phyloP scores from a whole-genome alignment of 2,797 vertebrate species.

The Antennarius maculatus region DNA sequence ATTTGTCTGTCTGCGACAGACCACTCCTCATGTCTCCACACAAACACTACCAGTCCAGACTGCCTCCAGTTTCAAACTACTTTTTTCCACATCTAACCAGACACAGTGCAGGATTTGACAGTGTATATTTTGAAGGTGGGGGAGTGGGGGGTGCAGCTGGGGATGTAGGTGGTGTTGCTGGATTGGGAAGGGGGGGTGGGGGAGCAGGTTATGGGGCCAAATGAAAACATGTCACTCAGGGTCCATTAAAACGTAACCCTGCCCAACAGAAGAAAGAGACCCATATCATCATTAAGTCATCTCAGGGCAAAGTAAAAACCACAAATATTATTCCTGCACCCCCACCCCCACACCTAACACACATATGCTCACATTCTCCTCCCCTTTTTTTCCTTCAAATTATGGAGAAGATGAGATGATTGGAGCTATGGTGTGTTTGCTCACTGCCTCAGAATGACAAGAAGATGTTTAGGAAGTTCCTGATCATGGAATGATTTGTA shows the following conservation, averaged over 20 bases:
- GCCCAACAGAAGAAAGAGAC: conserved; percentile 76
- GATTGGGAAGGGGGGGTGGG: background rate
- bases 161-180: conserved; percentile 28
- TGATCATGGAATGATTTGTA: conserved; percentile 16
- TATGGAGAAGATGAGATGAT: conserved; percentile 72
- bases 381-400: conserved; percentile 46
- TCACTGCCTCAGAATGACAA: conserved; percentile 56
- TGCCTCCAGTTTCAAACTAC: conserved; percentile 22
- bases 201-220: conserved; percentile 44
- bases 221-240: conserved; percentile 80
- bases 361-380: conserved; percentile 39
- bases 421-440: conserved; percentile 67
- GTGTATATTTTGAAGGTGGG: conserved; percentile 61
- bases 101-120: conserved; percentile 45
- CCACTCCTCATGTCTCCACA: conserved; percentile 32
- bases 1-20: conserved; percentile 41
- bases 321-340: conserved; percentile 80
- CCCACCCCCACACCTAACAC: conserved; percentile 14
- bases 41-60: conserved; percentile 24
- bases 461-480: conserved; percentile 52
- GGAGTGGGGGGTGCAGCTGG: conserved; percentile 9
- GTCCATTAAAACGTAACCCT: conserved; percentile 77
- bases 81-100: conserved; percentile 26
- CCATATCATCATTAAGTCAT: conserved; percentile 82
- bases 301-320: conserved; percentile 73